Base-by-base conservation (phyloP, 2,888 invertebrate genomes). In the Aporophyla nigra region DNA sequence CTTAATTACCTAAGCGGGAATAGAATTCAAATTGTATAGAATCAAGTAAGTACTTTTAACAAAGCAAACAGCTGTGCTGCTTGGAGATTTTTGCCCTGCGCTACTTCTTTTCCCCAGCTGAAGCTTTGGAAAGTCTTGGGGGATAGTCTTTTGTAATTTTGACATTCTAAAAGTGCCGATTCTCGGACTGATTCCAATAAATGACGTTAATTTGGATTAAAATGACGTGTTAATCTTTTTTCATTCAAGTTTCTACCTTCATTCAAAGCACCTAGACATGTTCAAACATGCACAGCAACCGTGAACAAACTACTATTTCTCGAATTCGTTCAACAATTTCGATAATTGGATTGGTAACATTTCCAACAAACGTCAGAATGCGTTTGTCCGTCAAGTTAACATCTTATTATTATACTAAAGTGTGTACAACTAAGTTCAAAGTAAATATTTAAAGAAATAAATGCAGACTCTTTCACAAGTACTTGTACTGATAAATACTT, bases 401-500 rank as follows among this genome's bases (percentile, higher is more conserved):
- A 75, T 49, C 27, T 70, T 46, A 33, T 14, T 66, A 59, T 12
- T 54, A 70, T 73, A 62, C 67, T 51, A 58, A 58, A 58, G 46
- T 27, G 27, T 1, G 27, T 63, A 73, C n/a, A 80, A 70, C 46
- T 27, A 68, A 68, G 76, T 78, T 70, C 71, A 77, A 76, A 75
- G 79, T 84, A 78, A 80, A 86, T 82, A 87, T 73, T 77, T 67
- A 67, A 69, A 77, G 53, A 75, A 66, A 80, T 74, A 59, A 70
- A 87, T 74, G 83, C 76, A 81, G 69, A 82, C 54, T 71, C 74
- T 86, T 80, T 84, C 73, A 75, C 73, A 74, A 79, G 79, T 80
- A 56, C 24, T 33, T 24, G 5, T 5, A 58, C 67, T 66, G 46
- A 83, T 66, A 85, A 76, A 77, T 82, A 82, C 53, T 83, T 83